These are phyloP conservation scores for Otolemur garnettii DNA, from an alignment of 2,113 vertebrate species.

Conservation along the genomic window DNA sequence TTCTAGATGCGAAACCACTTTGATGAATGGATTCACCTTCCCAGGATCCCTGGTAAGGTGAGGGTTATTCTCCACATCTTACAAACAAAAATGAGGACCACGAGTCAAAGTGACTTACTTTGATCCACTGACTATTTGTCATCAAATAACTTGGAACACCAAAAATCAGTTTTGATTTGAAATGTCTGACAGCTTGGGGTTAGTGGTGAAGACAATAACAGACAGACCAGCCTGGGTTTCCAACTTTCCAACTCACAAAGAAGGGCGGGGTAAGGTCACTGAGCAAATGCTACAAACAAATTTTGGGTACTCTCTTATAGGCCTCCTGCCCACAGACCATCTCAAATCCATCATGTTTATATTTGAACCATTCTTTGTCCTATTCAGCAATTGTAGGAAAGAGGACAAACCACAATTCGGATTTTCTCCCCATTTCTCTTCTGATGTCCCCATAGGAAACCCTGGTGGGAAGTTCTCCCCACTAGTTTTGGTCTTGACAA, in stretches of 20 bases:
- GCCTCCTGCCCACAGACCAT: background rate
- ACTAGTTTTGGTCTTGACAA: conserved; percentile 40
- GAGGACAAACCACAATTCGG: background rate
- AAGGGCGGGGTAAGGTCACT: background rate
- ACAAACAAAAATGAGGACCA: conserved; percentile 39
- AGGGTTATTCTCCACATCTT: conserved; percentile 44
- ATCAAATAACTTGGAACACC: background rate
- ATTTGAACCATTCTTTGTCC: background rate
- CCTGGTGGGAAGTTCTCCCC: background rate
- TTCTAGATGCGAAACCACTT: conserved; percentile 22
- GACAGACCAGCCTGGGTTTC: background rate
- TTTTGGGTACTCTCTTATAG: background rate
- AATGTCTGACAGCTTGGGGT: background rate
- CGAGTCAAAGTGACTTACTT: conserved; percentile 2
- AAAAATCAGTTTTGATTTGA: conserved; percentile 45
- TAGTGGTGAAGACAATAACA: conserved; percentile 5
- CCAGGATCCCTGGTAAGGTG: background rate
- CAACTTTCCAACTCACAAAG: background rate
- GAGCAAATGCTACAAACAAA: conserved; percentile 1
- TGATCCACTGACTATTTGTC: conserved; percentile 2
- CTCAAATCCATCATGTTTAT: background rate
- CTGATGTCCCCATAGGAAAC: background rate
- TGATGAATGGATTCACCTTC: conserved; percentile 5
- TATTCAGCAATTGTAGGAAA: background rate
- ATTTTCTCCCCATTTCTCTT: background rate